These are phyloP conservation scores for Probaryconus sp. DNA, from an alignment of 1,140 invertebrate genomes.

Conservation along the genomic window DNA sequence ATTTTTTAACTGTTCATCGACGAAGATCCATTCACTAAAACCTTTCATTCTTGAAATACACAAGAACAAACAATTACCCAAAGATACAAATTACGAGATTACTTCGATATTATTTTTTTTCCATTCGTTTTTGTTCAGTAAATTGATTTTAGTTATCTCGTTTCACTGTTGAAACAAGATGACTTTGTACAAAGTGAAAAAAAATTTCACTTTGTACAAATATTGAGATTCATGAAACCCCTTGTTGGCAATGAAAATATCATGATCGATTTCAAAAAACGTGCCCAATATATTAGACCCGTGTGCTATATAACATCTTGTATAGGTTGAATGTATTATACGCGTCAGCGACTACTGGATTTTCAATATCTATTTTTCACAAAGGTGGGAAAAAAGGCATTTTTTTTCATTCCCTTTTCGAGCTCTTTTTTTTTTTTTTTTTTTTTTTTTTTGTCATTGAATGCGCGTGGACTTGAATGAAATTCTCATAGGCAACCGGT, in stretches of 20 bases:
- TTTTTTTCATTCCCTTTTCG: conserved; percentile 33
- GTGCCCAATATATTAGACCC: conserved; percentile 7
- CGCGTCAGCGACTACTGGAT: conserved; percentile 32
- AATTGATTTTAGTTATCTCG: too few species aligned
- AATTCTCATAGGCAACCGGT: conserved; percentile 59
- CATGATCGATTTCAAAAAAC: conserved; percentile 26
- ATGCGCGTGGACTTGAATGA: conserved; percentile 58
- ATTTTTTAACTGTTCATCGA: background rate
- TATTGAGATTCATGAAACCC: too few species aligned
- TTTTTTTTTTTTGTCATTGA: conserved; percentile 32
- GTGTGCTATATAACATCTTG: too few species aligned
- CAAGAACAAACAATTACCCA: too few species aligned
- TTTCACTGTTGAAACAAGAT: too few species aligned
- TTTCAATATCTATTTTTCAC: conserved; percentile 52
- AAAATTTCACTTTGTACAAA: too few species aligned
- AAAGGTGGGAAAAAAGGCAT: conserved; percentile 60
- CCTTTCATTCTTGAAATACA: too few species aligned
- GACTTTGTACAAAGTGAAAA: too few species aligned
- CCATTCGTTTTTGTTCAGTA: too few species aligned
- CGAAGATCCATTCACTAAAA: conserved; percentile 5
- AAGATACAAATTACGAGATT: too few species aligned
- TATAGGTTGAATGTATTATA: conserved; percentile 6
- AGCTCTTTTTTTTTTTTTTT: conserved; percentile 20
- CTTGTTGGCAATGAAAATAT: conserved; percentile 23
- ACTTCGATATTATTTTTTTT: too few species aligned